phyloP scores from a whole-genome alignment of 1,140 invertebrate genomes.

The Drusus annulatus region DNA sequence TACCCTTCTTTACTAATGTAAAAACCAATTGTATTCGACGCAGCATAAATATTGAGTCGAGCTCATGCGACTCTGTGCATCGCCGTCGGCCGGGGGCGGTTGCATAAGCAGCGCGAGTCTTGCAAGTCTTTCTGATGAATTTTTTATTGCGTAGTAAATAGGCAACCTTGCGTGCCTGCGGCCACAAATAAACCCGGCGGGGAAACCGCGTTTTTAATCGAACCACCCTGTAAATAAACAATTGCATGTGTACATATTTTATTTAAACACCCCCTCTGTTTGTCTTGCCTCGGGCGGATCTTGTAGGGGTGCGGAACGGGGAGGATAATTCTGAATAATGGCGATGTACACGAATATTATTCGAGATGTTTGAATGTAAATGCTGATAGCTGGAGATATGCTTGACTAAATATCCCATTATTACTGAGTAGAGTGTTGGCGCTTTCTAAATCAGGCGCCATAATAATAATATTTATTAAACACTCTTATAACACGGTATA shows the following conservation, averaged over 20 bases:
- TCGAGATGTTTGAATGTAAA: neutral
- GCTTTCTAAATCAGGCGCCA: too few species aligned
- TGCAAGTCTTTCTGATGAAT: constrained; percentile 45
- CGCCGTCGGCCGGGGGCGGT: neutral
- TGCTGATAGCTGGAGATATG: too few species aligned
- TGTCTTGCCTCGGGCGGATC: constrained; percentile 40
- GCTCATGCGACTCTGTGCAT: neutral
- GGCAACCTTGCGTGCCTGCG: constrained; percentile 50
- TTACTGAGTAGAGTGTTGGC: too few species aligned
- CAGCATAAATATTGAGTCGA: constrained; percentile 3
- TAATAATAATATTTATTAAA: too few species aligned
- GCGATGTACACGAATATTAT: constrained; percentile 12
- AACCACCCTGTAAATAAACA: constrained; percentile 57
- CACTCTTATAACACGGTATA: too few species aligned
- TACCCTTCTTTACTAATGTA: too few species aligned
- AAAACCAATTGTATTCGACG: too few species aligned
- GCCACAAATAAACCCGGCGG: constrained; percentile 23
- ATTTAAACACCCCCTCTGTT: constrained; percentile 45
- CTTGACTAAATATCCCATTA: too few species aligned
- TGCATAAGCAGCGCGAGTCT: constrained; percentile 9
- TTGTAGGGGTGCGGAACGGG: neutral
- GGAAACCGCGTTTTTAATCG: constrained; percentile 52
- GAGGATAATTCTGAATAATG: constrained; percentile 31
- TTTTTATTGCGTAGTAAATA: constrained; percentile 52
- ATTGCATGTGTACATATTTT: constrained; percentile 55